phyloP scores from a whole-genome alignment of 2,113 vertebrate species.

The Perca fluviatilis region DNA sequence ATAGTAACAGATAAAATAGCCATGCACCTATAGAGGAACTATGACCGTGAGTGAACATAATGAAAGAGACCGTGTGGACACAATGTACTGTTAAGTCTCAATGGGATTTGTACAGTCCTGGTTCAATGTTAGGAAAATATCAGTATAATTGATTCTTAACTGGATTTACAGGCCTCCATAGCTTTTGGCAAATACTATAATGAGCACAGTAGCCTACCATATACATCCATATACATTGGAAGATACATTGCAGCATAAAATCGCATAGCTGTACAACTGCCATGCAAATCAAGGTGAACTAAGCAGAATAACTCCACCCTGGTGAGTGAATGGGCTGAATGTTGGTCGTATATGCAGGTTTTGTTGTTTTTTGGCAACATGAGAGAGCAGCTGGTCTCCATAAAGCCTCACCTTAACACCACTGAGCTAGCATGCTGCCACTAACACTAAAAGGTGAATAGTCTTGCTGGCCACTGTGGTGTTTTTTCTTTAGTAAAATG shows the following conservation, averaged over 20 bases:
- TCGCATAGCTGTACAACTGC: background rate
- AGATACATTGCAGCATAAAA: background rate
- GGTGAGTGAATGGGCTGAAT: conserved; percentile 37
- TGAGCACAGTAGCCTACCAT: background rate
- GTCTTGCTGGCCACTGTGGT: conserved; percentile 16
- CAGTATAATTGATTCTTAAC: conserved; percentile 6
- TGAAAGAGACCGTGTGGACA: conserved; percentile 1
- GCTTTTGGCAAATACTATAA: background rate
- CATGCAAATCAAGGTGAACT: conserved; percentile 30
- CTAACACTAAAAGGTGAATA: conserved; percentile 43
- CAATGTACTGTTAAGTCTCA: background rate
- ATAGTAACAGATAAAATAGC: conserved; percentile 17
- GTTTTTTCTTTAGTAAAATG: conserved; percentile 44
- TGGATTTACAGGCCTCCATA: background rate
- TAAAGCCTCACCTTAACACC: conserved; percentile 62
- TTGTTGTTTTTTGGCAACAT: conserved; percentile 65
- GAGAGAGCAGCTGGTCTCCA: conserved; percentile 71
- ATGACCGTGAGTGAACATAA: background rate
- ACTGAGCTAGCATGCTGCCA: conserved; percentile 44
- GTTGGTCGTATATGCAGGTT: conserved; percentile 66
- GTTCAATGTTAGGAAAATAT: conserved; percentile 28
- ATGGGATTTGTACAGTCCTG: background rate
- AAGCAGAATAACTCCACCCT: conserved; percentile 34
- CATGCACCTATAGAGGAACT: background rate
- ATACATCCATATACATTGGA: background rate